Conservation (phyloP, 2,113 vertebrate genomes). For the Catagonus wagneri region DNA sequence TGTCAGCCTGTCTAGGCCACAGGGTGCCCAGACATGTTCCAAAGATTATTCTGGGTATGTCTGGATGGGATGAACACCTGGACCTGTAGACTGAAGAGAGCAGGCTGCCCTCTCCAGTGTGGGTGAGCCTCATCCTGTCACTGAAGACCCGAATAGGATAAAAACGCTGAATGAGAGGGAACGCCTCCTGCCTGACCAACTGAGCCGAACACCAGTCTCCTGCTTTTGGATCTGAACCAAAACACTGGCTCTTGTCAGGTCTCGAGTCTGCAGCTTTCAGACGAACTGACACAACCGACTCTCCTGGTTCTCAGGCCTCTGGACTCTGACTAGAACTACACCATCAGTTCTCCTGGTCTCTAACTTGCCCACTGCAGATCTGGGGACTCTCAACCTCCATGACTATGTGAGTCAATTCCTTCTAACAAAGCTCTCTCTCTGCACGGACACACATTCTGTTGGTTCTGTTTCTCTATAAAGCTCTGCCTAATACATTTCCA, state of each 20-base stretch:
- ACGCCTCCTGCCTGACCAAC: neutral
- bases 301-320: neutral
- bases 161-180: neutral
- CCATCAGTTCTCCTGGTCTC: neutral
- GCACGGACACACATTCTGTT: no score
- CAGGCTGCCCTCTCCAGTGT: neutral
- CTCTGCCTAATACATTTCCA: neutral
- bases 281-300: neutral
- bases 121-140: neutral
- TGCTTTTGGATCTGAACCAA: neutral
- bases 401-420: neutral
- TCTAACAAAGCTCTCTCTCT: neutral
- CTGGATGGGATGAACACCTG: neutral
- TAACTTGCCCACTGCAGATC: neutral
- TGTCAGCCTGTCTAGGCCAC: neutral
- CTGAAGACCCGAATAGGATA: neutral
- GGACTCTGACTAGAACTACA: neutral
- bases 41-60: neutral
- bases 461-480: neutral
- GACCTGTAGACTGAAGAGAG: neutral
- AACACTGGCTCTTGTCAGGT: neutral
- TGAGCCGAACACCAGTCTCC: neutral
- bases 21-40: neutral
- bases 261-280: neutral
- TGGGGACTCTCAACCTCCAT: neutral